Evolutionary conservation across 2,888 invertebrate species (phyloP).

Genomic region (Trilocha varians): DNA sequence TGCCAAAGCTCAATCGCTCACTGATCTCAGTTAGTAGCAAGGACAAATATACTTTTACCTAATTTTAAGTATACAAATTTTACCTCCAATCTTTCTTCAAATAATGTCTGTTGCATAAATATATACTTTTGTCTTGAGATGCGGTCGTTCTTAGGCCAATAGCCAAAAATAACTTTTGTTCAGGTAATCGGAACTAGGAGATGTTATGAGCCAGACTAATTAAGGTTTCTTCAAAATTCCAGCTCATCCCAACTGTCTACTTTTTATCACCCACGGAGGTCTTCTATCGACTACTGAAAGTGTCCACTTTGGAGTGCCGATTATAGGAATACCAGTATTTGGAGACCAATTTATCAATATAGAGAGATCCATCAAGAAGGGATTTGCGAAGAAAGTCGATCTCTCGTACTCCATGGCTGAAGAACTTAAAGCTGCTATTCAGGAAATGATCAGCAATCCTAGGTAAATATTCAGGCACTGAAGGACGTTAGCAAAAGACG

Average conservation of each 20-base stretch:
- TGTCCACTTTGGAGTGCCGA: conserved; percentile 19
- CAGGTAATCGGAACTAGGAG: not conserved
- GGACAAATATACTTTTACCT: no score
- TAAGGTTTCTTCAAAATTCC: no score
- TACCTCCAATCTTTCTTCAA: no score
- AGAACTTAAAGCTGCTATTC: conserved; percentile 19
- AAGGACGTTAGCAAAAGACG: no score
- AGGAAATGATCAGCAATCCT: conserved; percentile 16
- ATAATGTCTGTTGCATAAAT: no score
- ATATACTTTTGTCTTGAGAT: no score
- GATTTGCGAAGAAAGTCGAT: conserved; percentile 21
- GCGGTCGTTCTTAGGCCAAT: no score
- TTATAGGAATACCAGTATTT: conserved; percentile 27
- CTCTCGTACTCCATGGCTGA: conserved; percentile 14
- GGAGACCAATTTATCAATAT: conserved; percentile 27
- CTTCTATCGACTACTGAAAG: conserved; percentile 17
- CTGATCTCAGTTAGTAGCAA: no score
- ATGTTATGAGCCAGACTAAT: not conserved
- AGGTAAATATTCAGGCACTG: no score
- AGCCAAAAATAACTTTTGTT: not conserved
- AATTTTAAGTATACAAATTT: no score
- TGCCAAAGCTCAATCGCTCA: no score
- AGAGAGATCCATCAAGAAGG: conserved; percentile 18
- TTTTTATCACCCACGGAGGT: conserved; percentile 20
- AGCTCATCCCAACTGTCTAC: conserved; percentile 18